These are phyloP conservation scores for Lasioglossum lativentre DNA, from an alignment of 2,888 invertebrate genomes.

Conservation along the genomic window DNA sequence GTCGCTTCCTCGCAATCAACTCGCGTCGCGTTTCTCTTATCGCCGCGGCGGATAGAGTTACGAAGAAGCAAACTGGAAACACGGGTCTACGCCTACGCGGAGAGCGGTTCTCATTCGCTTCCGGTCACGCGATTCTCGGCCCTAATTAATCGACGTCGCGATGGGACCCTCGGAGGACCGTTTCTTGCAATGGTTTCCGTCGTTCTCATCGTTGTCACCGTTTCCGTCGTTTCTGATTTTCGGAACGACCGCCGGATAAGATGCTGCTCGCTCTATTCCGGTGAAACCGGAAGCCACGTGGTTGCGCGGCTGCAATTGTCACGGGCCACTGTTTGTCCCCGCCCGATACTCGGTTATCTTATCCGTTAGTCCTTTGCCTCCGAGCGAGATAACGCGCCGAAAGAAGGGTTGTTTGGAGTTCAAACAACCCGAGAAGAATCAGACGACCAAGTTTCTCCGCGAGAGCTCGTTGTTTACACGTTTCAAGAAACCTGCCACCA, in stretches of 20 bases:
- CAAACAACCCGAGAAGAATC: not conserved
- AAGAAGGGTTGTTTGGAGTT: not conserved
- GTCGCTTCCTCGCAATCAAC: not conserved
- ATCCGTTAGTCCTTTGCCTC: slow-evolving; percentile 65
- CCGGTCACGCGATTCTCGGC: slow-evolving; percentile 73
- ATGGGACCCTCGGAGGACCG: not conserved
- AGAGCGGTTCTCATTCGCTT: slow-evolving; percentile 65
- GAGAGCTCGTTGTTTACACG: not conserved
- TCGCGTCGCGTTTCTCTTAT: slow-evolving; percentile 33
- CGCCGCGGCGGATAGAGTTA: slow-evolving; percentile 28
- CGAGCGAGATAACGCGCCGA: slow-evolving; percentile 35
- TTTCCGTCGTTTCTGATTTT: not conserved
- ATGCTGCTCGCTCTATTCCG: slow-evolving; percentile 57
- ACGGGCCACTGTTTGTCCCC: slow-evolving; percentile 66
- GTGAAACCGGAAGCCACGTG: slow-evolving; percentile 68
- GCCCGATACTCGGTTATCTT: slow-evolving; percentile 76
- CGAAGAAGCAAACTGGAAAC: slow-evolving; percentile 49
- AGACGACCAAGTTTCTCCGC: not conserved
- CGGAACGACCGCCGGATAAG: not conserved
- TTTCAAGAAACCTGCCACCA: not conserved
- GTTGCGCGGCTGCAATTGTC: slow-evolving; percentile 60
- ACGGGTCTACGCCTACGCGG: slow-evolving; percentile 45
- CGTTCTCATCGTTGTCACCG: not conserved
- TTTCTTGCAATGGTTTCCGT: not conserved
- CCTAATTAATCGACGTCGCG: slow-evolving; percentile 65